phyloP scores from a whole-genome alignment of 2,888 invertebrate genomes.

The Gastrophysa polygoni region DNA sequence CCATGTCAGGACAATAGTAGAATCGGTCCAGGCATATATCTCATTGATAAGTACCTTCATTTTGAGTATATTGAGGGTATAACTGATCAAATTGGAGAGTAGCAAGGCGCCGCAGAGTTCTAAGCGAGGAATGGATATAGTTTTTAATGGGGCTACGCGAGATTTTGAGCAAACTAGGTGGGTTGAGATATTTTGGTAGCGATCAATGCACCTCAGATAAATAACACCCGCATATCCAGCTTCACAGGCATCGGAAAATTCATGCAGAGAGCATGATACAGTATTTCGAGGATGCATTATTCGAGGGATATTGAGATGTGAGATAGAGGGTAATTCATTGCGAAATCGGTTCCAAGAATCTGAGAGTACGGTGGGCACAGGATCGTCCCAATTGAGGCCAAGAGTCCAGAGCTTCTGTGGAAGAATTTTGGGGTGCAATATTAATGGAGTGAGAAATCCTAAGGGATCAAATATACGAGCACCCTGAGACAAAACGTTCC shows the following conservation, averaged over 20 bases:
- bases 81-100: neutral
- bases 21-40: neutral
- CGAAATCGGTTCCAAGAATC: neutral
- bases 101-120: neutral
- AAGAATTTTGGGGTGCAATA: neutral
- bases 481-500: neutral
- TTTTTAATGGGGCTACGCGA: neutral
- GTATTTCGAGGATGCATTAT: neutral
- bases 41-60: neutral
- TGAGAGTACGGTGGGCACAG: neutral
- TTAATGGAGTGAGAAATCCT: neutral
- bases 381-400: neutral
- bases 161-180: slow-evolving; percentile 3
- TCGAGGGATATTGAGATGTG: neutral
- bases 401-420: neutral
- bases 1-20: neutral
- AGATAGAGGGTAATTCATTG: no score
- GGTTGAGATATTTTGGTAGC: neutral
- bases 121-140: neutral
- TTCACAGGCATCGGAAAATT: neutral
- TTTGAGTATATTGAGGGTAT: neutral
- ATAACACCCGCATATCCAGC: neutral
- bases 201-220: neutral
- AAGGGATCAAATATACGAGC: neutral
- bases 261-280: no score